phyloP scores from a whole-genome alignment of 2,113 vertebrate genomes.

The Cryptoleucopteryx plumbea region DNA sequence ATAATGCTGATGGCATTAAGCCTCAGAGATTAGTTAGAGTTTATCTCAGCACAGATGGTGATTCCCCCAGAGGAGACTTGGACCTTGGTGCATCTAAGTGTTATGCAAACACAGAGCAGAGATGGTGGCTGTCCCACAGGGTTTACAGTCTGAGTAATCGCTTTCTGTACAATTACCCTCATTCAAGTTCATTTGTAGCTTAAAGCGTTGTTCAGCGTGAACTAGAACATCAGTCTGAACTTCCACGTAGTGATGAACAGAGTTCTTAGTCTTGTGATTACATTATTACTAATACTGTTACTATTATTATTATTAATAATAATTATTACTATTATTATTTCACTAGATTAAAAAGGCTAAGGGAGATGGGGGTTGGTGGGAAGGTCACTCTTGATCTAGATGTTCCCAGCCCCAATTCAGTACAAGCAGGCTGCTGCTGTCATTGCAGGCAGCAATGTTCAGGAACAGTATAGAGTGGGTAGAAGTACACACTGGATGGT shows the following conservation, averaged over 20 bases:
- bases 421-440: background rate
- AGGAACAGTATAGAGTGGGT: background rate
- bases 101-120: slow-evolving; percentile 29
- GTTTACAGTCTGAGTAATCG: background rate
- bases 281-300: background rate
- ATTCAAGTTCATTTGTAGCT: slow-evolving; percentile 8
- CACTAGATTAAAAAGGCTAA: background rate
- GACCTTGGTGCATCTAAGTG: background rate
- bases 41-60: slow-evolving; percentile 43
- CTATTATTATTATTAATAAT: background rate
- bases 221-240: background rate
- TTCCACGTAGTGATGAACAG: background rate
- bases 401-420: background rate
- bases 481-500: background rate
- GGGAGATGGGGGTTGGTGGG: background rate
- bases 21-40: slow-evolving; percentile 37
- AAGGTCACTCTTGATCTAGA: background rate
- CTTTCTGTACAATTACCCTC: slow-evolving; percentile 29
- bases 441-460: fast-evolving
- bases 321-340: background rate
- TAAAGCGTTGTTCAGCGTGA: background rate
- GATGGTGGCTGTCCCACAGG: slow-evolving; percentile 17
- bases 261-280: background rate
- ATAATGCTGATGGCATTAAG: background rate
- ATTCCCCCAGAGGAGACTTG: slow-evolving; percentile 14